Evolutionary conservation across 2,888 invertebrate genomes (phyloP).

Genomic region (Melanostoma scalare): DNA sequence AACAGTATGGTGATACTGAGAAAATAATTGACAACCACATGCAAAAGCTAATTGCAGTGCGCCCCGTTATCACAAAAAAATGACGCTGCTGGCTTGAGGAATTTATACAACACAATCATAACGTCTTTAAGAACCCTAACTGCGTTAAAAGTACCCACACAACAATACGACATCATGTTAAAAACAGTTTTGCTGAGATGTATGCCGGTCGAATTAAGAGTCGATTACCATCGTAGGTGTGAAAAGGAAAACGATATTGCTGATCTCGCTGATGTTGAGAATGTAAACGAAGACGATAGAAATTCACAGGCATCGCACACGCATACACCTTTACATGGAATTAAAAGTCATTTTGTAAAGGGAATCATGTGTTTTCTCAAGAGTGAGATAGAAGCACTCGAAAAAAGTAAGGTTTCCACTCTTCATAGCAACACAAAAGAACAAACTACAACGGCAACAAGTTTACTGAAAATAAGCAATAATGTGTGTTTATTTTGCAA

Average conservation of each 20-base stretch:
- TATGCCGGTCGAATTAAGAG: constrained; percentile 11
- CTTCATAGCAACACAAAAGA: too few relatives aligned
- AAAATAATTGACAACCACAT: constrained; percentile 29
- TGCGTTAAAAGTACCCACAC: constrained; percentile 33
- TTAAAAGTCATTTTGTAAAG: too few relatives aligned
- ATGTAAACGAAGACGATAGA: too few relatives aligned
- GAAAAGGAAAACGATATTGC: neutral
- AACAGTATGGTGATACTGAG: constrained; percentile 28
- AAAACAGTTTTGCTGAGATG: constrained; percentile 22
- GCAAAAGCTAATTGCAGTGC: constrained; percentile 20
- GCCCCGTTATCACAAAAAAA: constrained; percentile 1
- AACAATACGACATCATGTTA: constrained; percentile 24
- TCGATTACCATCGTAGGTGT: neutral
- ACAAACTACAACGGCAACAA: too few relatives aligned
- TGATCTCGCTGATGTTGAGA: too few relatives aligned
- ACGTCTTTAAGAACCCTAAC: constrained; percentile 23
- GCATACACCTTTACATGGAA: neutral
- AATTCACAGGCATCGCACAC: neutral
- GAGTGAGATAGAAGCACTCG: too few relatives aligned
- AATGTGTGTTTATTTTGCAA: too few relatives aligned
- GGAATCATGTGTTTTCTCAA: too few relatives aligned
- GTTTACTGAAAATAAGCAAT: too few relatives aligned
- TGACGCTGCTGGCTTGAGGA: constrained; percentile 4
- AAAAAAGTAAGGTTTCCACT: too few relatives aligned
- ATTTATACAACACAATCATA: constrained; percentile 30